These are phyloP conservation scores for Penaeus chinensis DNA, from an alignment of 1,140 invertebrate genomes.

Conservation along the genomic window DNA sequence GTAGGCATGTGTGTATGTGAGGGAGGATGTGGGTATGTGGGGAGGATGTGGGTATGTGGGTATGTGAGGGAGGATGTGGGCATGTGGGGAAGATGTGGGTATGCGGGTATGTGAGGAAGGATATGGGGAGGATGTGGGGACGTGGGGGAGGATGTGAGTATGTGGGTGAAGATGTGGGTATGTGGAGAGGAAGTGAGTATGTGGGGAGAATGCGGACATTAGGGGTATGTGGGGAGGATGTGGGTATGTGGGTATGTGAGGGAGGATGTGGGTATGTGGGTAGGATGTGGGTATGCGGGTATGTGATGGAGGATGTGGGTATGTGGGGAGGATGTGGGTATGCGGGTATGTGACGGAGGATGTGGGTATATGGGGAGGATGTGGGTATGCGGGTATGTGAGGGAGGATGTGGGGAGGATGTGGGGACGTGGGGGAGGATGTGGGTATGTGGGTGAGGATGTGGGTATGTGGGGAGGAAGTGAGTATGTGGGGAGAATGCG, in stretches of 20 bases:
- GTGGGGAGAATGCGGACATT: background rate
- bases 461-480: constrained; percentile 11
- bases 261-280: background rate
- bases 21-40: background rate
- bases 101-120: background rate
- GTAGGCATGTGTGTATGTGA: background rate
- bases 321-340: background rate
- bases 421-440: background rate
- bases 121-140: background rate
- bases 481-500: background rate
- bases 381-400: background rate
- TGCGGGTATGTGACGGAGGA: background rate
- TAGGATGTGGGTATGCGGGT: background rate
- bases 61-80: background rate
- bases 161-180: background rate
- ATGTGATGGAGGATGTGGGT: background rate
- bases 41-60: too few relatives aligned
- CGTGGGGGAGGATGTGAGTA: background rate
- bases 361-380: background rate
- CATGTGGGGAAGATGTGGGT: background rate
- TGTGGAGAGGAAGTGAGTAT: constrained; percentile 4
- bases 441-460: background rate
- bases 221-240: background rate
- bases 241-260: background rate
- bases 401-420: background rate